Conservation (phyloP, 2,113 vertebrate genomes). For the Ursus arctos region DNA sequence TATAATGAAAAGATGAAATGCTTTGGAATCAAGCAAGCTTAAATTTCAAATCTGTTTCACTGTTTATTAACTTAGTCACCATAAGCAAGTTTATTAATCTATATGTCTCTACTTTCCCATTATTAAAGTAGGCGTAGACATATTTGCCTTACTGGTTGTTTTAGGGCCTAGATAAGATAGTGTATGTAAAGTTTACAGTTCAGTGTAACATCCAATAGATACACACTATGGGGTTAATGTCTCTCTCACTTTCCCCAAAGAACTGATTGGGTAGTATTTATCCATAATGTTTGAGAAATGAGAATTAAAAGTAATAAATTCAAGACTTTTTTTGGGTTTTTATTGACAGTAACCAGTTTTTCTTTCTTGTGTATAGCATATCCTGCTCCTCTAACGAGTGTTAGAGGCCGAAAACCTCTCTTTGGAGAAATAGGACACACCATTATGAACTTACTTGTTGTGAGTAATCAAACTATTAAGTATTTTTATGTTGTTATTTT, state of each 20-base stretch:
- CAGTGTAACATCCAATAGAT: not conserved
- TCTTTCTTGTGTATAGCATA: slow-evolving; percentile 88
- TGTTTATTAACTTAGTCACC: not conserved
- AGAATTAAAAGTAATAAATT: slow-evolving; percentile 35
- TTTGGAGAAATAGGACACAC: slow-evolving; percentile 96
- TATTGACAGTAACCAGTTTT: slow-evolving; percentile 38
- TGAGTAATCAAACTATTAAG: slow-evolving; percentile 88
- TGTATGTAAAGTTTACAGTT: not conserved
- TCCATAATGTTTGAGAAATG: not conserved
- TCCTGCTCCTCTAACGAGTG: slow-evolving; percentile 91
- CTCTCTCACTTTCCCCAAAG: not conserved
- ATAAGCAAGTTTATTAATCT: not conserved
- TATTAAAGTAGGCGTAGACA: not conserved
- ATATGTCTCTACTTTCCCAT: not conserved
- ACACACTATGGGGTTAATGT: not conserved
- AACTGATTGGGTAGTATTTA: not conserved
- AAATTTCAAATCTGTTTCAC: slow-evolving; percentile 17
- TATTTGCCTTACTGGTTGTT: not conserved
- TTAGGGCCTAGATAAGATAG: not conserved
- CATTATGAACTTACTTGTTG: slow-evolving; percentile 96
- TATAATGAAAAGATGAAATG: slow-evolving; percentile 46
- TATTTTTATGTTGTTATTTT: slow-evolving; percentile 18
- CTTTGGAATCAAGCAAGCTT: not conserved
- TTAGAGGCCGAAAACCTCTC: slow-evolving; percentile 93
- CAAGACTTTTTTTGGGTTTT: not conserved